Percentiles rank a stretch among this genome's conserved stretches.
Evolutionary conservation across 2,888 invertebrate genomes (phyloP).

Genomic region (Dinocampus coccinellae): DNA sequence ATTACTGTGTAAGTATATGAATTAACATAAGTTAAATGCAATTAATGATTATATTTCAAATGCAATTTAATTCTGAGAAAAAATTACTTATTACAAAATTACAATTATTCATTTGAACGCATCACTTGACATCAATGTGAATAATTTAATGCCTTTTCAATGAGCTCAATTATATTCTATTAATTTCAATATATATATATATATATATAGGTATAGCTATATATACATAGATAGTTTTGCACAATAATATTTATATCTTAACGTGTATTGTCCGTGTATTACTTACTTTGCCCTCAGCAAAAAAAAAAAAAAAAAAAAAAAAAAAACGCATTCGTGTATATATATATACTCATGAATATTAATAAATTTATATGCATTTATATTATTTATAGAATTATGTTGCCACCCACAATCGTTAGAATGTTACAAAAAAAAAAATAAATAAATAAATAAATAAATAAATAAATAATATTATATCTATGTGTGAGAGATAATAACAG

Average conservation of each 20-base stretch:
- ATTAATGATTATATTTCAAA: slow-evolving; percentile 35
- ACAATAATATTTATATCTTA: neutral
- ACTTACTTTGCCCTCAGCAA: neutral
- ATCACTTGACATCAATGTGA: slow-evolving; percentile 50
- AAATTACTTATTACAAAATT: slow-evolving; percentile 38
- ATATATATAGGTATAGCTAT: neutral
- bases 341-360: neutral
- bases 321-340: neutral
- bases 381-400: slow-evolving; percentile 19
- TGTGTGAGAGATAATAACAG: slow-evolving; percentile 1
- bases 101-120: slow-evolving; percentile 62
- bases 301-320: neutral
- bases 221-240: neutral
- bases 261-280: neutral
- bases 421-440: neutral
- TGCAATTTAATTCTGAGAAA: neutral
- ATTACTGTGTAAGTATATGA: neutral
- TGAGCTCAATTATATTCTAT: slow-evolving; percentile 55
- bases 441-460: neutral
- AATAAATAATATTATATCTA: neutral
- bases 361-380: neutral
- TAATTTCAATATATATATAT: slow-evolving; percentile 1
- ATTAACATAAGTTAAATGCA: slow-evolving; percentile 23
- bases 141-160: slow-evolving; percentile 64
- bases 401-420: slow-evolving; percentile 21